These are phyloP conservation scores for Hydrolagus colliei DNA, from an alignment of 2,797 vertebrate species.

Conservation along the genomic window DNA sequence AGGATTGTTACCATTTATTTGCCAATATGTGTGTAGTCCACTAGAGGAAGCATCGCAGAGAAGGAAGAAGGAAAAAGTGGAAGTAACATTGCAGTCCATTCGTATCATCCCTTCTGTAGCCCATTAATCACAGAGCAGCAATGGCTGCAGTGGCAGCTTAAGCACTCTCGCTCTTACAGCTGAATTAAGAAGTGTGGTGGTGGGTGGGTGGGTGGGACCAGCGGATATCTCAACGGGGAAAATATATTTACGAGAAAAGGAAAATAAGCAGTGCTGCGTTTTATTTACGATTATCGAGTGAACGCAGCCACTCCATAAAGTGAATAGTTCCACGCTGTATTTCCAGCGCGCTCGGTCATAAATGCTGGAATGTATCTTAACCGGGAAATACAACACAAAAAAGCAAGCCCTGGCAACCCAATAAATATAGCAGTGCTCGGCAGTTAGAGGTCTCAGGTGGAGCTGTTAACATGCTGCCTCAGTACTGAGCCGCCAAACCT, in stretches of 20 bases:
- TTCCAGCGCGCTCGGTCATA: background rate
- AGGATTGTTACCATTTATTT: background rate
- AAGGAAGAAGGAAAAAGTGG: too few species aligned
- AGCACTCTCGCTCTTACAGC: background rate
- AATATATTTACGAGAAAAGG: background rate
- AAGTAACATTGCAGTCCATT: background rate
- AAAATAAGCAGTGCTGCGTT: background rate
- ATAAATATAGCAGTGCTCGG: slow-evolving; percentile 16
- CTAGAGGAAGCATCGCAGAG: background rate
- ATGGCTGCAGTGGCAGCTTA: background rate
- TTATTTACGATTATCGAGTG: slow-evolving; percentile 7
- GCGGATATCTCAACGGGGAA: background rate
- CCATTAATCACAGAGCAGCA: background rate
- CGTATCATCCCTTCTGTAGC: background rate
- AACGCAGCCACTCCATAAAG: background rate
- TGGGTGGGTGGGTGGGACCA: slow-evolving; percentile 11
- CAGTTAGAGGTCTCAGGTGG: slow-evolving; percentile 8
- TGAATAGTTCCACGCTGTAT: background rate
- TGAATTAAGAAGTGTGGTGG: background rate
- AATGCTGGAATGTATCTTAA: slow-evolving; percentile 4
- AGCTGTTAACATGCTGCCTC: slow-evolving; percentile 12
- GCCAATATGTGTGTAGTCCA: background rate
- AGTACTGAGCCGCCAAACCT: background rate
- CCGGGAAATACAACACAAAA: background rate
- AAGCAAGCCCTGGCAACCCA: background rate